Base-by-base conservation (phyloP, 2,888 invertebrate species). In the Clostera curtula region DNA sequence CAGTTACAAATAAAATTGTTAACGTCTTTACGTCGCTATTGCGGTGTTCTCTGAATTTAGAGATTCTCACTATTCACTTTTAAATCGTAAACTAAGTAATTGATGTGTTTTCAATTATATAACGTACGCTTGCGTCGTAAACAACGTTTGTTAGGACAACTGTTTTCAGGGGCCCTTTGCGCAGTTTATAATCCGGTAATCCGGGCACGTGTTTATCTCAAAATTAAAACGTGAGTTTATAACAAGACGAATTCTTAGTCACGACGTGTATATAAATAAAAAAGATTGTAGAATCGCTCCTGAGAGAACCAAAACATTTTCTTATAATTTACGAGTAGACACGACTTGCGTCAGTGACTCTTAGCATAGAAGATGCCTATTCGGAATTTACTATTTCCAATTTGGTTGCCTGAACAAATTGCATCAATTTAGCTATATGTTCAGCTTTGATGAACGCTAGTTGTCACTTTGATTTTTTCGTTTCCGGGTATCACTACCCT, bases 331-430 rank as follows among this genome's bases (percentile, higher is more conserved):
- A 59, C 56, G 50, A 49, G 45, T 44, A 44, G 41, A 49, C n/a
- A n/a, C n/a, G 51, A 58, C 51, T 56, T 64, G 58, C 63, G 65
- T 61, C 63, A 62, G 36, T 51, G 52, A 43, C 46, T 43, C 25
- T 38, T 47, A 49, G 49, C 44, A 40, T 44, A 53, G 44, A 45
- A 35, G 41, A 42, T 40, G 40, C 33, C 36, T 48, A 41, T 33
- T 34, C 36, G 6, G 8, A 34, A 34, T 27, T 39, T 37, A 34
- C 29, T 9, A 17, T 15, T 13, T 24, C 16, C 10, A 11, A 14
- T 12, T 3, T 17, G 11, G n/a, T n/a, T n/a, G n/a, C n/a, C n/a
- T n/a, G n/a, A n/a, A n/a, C n/a, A n/a, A n/a, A n/a, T n/a, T n/a
- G n/a, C n/a, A n/a, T n/a, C n/a, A n/a, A n/a, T n/a, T n/a, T n/a